Percentiles rank a stretch among this genome's conserved stretches.
Conservation (phyloP, 2,888 invertebrate species). For the Synanthedon andrenaeformis region DNA sequence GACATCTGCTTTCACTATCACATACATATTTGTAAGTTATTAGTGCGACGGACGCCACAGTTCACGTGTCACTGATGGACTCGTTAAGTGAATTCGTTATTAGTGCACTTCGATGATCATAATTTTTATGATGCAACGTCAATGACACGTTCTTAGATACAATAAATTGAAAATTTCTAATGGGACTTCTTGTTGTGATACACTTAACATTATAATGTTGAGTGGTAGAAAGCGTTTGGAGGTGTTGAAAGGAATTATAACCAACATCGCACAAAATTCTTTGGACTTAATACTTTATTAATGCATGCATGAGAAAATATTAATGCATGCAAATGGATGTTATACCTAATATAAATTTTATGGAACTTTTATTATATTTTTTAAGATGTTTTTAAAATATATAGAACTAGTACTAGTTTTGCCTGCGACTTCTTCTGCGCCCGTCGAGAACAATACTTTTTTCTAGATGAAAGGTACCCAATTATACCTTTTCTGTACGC, state of each 20-base stretch:
- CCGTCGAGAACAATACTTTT: no score
- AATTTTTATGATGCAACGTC: not conserved
- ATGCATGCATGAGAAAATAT: no score
- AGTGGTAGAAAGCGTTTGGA: not conserved
- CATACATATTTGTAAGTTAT: conserved; percentile 29
- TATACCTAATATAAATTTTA: no score
- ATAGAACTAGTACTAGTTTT: no score
- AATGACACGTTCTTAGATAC: not conserved
- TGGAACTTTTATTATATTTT: no score
- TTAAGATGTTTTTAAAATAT: no score
- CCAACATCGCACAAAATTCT: no score
- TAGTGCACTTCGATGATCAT: not conserved
- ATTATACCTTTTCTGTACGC: no score
- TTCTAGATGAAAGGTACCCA: no score
- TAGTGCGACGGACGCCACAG: not conserved
- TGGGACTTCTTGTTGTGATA: not conserved
- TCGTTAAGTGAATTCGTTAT: conserved; percentile 2
- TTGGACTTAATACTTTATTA: no score
- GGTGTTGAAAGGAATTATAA: not conserved
- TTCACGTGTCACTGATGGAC: not conserved
- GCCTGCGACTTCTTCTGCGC: no score
- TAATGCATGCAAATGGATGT: no score
- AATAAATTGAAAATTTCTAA: not conserved
- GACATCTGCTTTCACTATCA: conserved; percentile 30
- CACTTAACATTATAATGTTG: not conserved